Percentiles rank a stretch among this genome's conserved stretches.
phyloP scores from a whole-genome alignment of 35 echinoderm and acorn worm species.

The Lytechinus variegatus region DNA sequence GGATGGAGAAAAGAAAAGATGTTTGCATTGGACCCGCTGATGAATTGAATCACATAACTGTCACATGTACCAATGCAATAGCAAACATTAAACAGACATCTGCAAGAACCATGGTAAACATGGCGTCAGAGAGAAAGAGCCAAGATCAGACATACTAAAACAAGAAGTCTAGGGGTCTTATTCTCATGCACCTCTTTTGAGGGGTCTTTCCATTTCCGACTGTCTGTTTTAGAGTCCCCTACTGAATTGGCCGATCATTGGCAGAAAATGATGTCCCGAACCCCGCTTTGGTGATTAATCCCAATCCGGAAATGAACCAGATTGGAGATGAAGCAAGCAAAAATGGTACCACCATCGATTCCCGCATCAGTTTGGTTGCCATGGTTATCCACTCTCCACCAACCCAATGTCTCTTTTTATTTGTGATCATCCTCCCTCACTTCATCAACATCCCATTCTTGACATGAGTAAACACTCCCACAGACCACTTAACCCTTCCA shows the following conservation, averaged over 20 bases:
- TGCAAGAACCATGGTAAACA: not conserved
- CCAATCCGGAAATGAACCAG: not conserved
- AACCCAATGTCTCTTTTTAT: not conserved
- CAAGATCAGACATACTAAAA: not conserved
- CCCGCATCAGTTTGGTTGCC: not conserved
- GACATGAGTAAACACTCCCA: not conserved
- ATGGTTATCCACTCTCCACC: slow-evolving; percentile 1
- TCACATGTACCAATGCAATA: not conserved
- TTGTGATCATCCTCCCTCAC: not conserved
- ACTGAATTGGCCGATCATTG: not conserved
- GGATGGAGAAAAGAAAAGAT: not conserved
- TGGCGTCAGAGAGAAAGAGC: not conserved
- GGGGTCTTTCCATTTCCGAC: not conserved
- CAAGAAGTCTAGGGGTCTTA: not conserved
- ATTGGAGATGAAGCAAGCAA: slow-evolving; percentile 10
- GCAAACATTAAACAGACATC: slow-evolving; percentile 12
- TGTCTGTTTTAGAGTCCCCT: not conserved
- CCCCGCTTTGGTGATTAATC: not conserved
- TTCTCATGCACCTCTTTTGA: not conserved
- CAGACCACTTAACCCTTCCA: not conserved
- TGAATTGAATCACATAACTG: slow-evolving; percentile 12
- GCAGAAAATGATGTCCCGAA: not conserved
- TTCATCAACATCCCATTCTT: not conserved
- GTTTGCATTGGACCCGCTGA: not conserved
- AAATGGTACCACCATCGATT: not conserved